Evolutionary conservation across 1,140 invertebrate genomes (phyloP), one percentile per base, ranked within the genome.

Genomic region (Drosophila dunni): DNA sequence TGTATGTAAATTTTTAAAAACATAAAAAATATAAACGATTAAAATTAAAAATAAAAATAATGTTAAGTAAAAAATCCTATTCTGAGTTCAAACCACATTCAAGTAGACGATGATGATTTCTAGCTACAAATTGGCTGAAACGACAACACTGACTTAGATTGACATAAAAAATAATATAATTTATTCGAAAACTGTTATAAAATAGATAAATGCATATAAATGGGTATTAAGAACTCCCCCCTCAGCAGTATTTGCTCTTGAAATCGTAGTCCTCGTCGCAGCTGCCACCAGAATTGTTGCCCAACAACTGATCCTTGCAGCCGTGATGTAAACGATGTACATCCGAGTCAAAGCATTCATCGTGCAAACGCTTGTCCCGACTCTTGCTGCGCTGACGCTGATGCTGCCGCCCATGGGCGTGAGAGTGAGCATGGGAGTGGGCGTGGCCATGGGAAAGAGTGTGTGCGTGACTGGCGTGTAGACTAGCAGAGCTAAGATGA

Each of bases 301-400:
- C 69, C 54, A 91, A 40, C 10, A 91, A 65, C n/a, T 75, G 80
- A 34, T 81, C 81, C 60, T 84, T 91, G 65, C 88, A 91, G 56
- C 89, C 88, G 11, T 91, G 88, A 48, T 89, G 84, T 54, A 75
- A n/a, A 1, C 85, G 85, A 74, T 91, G 88, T 54, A 91, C 88
- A 78, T 91, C 88, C n/a, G 88, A 61, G 48, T 91, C 88, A 1
- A 91, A 91, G 74, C 88, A 91, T 38, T 91, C 89, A 13, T 91
- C 88, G n/a, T 91, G 88, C 1, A 88, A 46, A 0, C 88, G 80
- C 46, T 91, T 91, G 11, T 89, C 85, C 15, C 90, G 69, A 5
- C 90, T 91, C 56, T 90, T 90, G 57, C 79, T 90, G 5, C 90
- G 90, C 42, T 90, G 90, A 0, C 85, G 36, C 24, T 91, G 88